Evolutionary conservation across 2,888 invertebrate species (phyloP).

Genomic region (Rhagium mordax): DNA sequence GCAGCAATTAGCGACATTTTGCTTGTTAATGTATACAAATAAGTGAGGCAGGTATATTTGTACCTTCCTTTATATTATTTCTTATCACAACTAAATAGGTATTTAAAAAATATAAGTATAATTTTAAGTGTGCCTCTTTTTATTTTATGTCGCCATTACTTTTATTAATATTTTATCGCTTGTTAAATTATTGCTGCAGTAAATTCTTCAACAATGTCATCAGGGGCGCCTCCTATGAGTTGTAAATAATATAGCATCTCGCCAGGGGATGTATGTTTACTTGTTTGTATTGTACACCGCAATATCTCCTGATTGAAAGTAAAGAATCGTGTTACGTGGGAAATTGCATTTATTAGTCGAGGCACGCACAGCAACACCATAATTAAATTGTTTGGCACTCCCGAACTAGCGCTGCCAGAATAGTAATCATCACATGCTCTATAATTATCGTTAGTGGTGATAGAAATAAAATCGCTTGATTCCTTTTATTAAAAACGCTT

Average conservation of each 20-base stretch:
- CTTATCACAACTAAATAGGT: background rate
- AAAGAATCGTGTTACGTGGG: conserved; percentile 22
- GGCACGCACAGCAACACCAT: conserved; percentile 48
- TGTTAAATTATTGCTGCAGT: background rate
- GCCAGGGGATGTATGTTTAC: background rate
- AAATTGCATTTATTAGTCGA: conserved; percentile 21
- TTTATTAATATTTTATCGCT: background rate
- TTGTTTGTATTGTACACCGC: background rate
- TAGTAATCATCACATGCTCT: conserved; percentile 37
- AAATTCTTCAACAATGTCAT: background rate
- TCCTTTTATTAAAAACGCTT: background rate
- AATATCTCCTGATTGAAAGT: background rate
- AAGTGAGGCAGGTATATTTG: background rate
- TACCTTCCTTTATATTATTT: background rate
- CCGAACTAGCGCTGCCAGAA: conserved; percentile 36
- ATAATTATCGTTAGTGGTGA: background rate
- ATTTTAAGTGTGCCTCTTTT: background rate
- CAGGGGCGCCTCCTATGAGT: too few species aligned
- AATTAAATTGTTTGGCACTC: conserved; percentile 53
- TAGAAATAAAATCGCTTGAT: background rate
- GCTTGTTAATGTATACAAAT: background rate
- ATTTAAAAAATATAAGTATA: background rate
- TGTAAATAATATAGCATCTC: background rate
- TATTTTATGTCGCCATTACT: background rate
- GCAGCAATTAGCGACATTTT: background rate